These are phyloP conservation scores for Eublepharis macularius DNA, from an alignment of 2,113 vertebrate genomes.

Conservation along the genomic window DNA sequence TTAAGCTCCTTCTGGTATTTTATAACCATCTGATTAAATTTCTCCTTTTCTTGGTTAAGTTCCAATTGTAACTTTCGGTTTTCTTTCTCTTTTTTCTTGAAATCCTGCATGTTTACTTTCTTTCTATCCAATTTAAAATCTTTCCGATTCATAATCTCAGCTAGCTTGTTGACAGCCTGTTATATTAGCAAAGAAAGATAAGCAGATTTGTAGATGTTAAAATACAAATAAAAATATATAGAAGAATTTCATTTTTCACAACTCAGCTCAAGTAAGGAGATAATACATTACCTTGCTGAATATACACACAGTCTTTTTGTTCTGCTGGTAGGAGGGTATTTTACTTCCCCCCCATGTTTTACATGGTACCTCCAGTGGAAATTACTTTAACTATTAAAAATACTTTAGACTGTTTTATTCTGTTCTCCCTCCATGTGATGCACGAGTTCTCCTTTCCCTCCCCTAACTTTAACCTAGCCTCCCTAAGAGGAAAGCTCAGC, in stretches of 20 bases:
- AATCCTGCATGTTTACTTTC: conserved; percentile 93
- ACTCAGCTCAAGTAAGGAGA: neutral
- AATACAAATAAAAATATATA: too few species aligned
- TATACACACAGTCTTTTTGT: neutral
- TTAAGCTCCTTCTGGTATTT: conserved; percentile 94
- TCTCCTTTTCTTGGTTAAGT: conserved; percentile 98
- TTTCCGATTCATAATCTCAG: conserved; percentile 99
- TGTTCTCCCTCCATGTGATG: too few species aligned
- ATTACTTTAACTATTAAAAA: neutral
- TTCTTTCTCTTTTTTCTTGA: conserved; percentile 99
- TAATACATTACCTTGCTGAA: neutral
- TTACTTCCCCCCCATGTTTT: neutral
- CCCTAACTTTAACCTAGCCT: too few species aligned
- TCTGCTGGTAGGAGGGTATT: neutral
- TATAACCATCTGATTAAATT: conserved; percentile 96
- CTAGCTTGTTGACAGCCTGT: conserved; percentile 98
- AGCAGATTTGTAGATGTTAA: neutral
- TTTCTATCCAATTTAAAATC: conserved; percentile 99
- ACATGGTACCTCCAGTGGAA: neutral
- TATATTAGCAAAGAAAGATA: conserved; percentile 38
- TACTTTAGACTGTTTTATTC: neutral
- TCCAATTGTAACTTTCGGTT: conserved; percentile 96
- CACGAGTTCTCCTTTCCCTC: too few species aligned
- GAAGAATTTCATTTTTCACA: too few species aligned
- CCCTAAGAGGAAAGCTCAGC: too few species aligned